These are phyloP conservation scores for Luidia sarsii DNA, from an alignment of 53 echinoderm and acorn worm genomes.

Conservation along the genomic window DNA sequence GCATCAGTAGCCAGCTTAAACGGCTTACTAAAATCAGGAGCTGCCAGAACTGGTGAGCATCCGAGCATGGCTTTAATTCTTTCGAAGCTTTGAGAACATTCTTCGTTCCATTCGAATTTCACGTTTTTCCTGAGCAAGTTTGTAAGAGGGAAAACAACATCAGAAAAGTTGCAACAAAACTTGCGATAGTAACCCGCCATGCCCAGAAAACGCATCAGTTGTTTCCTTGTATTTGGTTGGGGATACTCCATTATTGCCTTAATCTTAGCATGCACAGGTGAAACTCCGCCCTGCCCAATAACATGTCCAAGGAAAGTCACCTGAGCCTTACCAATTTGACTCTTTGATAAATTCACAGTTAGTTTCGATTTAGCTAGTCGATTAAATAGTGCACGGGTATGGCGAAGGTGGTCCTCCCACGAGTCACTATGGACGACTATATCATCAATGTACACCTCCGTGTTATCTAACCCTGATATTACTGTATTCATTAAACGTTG, in stretches of 20 bases:
- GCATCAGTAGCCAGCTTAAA: neutral
- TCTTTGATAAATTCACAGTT: slow-evolving; percentile 46
- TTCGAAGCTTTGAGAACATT: neutral
- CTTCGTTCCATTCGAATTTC: slow-evolving; percentile 2
- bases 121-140: slow-evolving; percentile 43
- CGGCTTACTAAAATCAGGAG: neutral
- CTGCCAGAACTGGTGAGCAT: neutral
- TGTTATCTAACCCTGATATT: neutral
- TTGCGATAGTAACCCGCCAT: slow-evolving; percentile 56
- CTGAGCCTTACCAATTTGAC: slow-evolving; percentile 56
- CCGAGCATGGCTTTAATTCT: neutral
- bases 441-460: slow-evolving; percentile 48
- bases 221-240: slow-evolving; percentile 30
- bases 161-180: slow-evolving; percentile 50
- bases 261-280: slow-evolving; percentile 40
- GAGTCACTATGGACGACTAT: slow-evolving; percentile 29
- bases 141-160: slow-evolving; percentile 43
- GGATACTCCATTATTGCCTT: slow-evolving; percentile 54
- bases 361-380: slow-evolving; percentile 25
- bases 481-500: slow-evolving; percentile 36
- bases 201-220: slow-evolving; percentile 55
- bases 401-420: slow-evolving; percentile 38
- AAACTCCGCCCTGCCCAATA: slow-evolving; percentile 62
- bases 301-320: slow-evolving; percentile 63
- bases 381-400: slow-evolving; percentile 11